A percentile compares a stretch with the other conserved stretches of the same genome.
These are phyloP conservation scores for Ctenodactylus gundi DNA, from an alignment of 2,113 vertebrate genomes.

Conservation along the genomic window DNA sequence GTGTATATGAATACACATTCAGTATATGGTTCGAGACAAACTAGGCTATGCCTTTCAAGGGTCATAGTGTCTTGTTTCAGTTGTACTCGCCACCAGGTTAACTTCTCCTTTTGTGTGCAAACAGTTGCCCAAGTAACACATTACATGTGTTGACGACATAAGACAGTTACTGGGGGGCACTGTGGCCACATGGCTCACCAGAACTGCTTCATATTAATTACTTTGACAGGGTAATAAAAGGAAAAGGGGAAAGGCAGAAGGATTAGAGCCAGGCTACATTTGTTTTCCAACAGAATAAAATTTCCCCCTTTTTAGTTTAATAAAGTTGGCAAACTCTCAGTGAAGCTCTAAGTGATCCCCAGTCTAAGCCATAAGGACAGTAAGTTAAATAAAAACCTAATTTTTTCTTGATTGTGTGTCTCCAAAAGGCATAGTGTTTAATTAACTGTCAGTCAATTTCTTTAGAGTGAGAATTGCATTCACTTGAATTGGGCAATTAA, in stretches of 20 bases:
- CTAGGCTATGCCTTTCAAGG: not conserved
- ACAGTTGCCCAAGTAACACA: not conserved
- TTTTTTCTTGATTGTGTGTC: not conserved
- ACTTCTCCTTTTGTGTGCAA: not conserved
- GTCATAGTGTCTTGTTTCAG: not conserved
- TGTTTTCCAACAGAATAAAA: not conserved
- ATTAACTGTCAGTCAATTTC: not conserved
- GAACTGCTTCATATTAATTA: conserved; percentile 40
- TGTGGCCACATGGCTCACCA: not conserved
- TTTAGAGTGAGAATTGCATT: conserved; percentile 15
- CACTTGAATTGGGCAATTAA: not conserved
- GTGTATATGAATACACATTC: conserved; percentile 1
- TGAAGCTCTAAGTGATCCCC: not conserved
- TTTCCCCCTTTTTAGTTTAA: not conserved
- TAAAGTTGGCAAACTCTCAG: not conserved
- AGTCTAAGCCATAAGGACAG: not conserved
- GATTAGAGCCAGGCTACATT: not conserved
- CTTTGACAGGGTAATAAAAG: not conserved
- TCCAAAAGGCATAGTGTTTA: not conserved
- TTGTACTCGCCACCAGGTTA: not conserved
- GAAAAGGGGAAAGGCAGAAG: not conserved
- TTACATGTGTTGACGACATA: not conserved
- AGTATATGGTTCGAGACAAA: not conserved
- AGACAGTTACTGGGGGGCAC: not conserved
- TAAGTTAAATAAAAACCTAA: not conserved